These are phyloP conservation scores for Arvicola amphibius DNA, from an alignment of 2,797 vertebrate genomes.

Conservation along the genomic window DNA sequence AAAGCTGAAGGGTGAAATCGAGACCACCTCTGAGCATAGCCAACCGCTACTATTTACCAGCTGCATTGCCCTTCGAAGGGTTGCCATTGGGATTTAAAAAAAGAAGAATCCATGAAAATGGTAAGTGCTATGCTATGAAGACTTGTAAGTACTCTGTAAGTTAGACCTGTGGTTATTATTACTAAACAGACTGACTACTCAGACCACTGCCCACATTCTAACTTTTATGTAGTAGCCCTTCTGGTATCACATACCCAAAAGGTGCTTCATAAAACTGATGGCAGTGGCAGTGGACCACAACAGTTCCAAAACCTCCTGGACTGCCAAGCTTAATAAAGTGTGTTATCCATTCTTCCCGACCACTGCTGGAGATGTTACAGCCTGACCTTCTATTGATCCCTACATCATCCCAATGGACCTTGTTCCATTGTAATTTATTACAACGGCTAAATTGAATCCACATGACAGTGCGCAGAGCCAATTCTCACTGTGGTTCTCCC, in stretches of 20 bases:
- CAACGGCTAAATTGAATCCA: constrained; percentile 83
- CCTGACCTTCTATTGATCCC: constrained; percentile 83
- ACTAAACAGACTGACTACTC: constrained; percentile 39
- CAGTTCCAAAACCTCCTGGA: constrained; percentile 48
- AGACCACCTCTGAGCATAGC: background rate
- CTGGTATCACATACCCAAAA: constrained; percentile 26
- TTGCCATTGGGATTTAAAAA: background rate
- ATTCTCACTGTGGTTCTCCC: constrained; percentile 72
- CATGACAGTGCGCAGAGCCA: constrained; percentile 81
- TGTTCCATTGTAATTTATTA: constrained; percentile 82
- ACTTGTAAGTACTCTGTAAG: constrained; percentile 15
- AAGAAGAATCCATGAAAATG: constrained; percentile 1
- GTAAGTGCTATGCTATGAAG: background rate
- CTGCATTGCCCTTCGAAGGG: background rate
- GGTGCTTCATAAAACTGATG: constrained; percentile 66
- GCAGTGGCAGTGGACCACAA: constrained; percentile 59
- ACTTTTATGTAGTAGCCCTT: constrained; percentile 20
- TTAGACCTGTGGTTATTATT: constrained; percentile 14
- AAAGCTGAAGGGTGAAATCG: constrained; percentile 16
- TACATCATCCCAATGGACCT: constrained; percentile 77
- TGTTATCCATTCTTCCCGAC: constrained; percentile 76
- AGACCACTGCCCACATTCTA: background rate
- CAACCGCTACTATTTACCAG: background rate
- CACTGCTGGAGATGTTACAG: constrained; percentile 82
- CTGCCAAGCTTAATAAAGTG: constrained; percentile 80